These are phyloP conservation scores for Bergia puertoricense DNA, from an alignment of 92 coral and sea anemone genomes.

Conservation along the genomic window DNA sequence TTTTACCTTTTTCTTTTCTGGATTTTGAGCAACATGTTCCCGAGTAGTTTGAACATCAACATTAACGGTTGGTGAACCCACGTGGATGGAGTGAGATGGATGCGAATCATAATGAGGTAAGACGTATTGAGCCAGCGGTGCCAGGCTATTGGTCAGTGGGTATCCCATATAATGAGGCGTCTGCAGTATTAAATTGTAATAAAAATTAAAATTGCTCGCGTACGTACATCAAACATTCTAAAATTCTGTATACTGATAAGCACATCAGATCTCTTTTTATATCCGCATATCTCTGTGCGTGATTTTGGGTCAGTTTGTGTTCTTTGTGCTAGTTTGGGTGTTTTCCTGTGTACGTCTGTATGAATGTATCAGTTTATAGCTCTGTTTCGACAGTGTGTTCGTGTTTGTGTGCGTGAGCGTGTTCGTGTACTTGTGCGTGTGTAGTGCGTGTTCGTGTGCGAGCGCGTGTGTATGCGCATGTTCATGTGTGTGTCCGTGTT, in stretches of 20 bases:
- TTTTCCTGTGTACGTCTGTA: background rate
- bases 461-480: background rate
- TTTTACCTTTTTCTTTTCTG: constrained; percentile 49
- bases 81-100: constrained; percentile 87
- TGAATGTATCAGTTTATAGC: background rate
- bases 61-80: constrained; percentile 94
- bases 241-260: too few species aligned
- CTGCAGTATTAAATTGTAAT: background rate
- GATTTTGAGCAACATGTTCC: constrained; percentile 67
- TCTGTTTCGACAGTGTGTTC: background rate
- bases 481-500: background rate
- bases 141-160: constrained; percentile 30
- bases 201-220: too few species aligned
- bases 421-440: background rate
- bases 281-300: too few species aligned
- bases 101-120: constrained; percentile 40
- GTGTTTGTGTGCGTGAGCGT: too few species aligned
- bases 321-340: background rate
- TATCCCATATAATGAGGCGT: constrained; percentile 26
- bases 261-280: too few species aligned
- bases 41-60: constrained; percentile 96
- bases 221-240: too few species aligned
- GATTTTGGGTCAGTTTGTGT: background rate
- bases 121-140: constrained; percentile 44
- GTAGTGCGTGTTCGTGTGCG: background rate